phyloP scores from a whole-genome alignment of 2,113 vertebrate species.

The Lepidiolamprologus cunningtoni region DNA sequence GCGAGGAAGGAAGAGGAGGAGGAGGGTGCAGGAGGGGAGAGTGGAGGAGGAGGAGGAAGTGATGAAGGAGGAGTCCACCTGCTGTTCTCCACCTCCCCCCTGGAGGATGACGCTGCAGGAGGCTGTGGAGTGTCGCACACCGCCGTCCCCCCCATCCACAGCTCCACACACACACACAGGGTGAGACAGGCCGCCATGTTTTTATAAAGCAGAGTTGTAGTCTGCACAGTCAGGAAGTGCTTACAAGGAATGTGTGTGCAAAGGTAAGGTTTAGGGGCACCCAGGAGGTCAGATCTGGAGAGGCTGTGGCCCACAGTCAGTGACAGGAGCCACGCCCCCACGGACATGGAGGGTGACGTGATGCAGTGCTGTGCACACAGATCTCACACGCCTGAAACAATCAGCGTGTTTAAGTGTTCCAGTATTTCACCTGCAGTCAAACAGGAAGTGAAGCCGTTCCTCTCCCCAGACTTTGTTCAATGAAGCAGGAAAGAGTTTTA shows the following conservation, averaged over 20 bases:
- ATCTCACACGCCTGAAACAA: neutral
- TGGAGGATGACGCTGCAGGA: neutral
- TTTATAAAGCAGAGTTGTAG: neutral
- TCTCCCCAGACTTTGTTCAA: neutral
- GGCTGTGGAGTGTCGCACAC: slow-evolving; percentile 63
- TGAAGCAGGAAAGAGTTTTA: neutral
- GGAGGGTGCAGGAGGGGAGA: neutral
- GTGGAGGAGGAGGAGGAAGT: neutral
- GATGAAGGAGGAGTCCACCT: slow-evolving; percentile 23
- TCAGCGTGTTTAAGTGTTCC: neutral
- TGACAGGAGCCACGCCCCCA: neutral
- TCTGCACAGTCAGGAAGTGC: neutral
- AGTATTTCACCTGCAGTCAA: neutral
- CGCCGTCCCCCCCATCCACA: neutral
- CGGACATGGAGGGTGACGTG: neutral
- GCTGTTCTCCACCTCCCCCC: slow-evolving; percentile 29
- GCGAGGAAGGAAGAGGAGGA: neutral
- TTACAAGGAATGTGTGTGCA: accelerated
- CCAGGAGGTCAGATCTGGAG: neutral
- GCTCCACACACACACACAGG: neutral
- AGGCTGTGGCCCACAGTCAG: neutral
- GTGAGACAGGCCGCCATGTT: slow-evolving; percentile 8
- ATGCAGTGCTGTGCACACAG: neutral
- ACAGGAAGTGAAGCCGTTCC: neutral
- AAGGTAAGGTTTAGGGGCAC: neutral